phyloP scores from a whole-genome alignment of 2,888 invertebrate species.

The Hypselothyrea guttata region DNA sequence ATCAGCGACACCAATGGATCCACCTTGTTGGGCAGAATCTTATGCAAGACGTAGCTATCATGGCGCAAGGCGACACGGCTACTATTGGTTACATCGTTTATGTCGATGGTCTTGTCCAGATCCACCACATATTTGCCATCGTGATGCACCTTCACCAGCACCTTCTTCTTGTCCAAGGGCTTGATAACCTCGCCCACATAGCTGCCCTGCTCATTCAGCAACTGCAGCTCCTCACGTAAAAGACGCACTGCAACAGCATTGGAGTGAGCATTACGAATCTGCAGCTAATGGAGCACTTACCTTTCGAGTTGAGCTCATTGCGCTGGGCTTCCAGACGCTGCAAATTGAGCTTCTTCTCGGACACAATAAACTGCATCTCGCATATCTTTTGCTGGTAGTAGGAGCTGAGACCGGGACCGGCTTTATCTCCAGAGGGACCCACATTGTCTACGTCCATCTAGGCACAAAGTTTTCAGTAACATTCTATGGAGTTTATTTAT shows the following conservation, averaged over 20 bases:
- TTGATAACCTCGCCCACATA: constrained; percentile 99
- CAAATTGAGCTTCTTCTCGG: constrained; percentile 97
- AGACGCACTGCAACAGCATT: constrained; percentile 87
- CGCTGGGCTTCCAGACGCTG: constrained; percentile 97
- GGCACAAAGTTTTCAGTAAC: no score
- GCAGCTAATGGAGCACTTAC: constrained; percentile 81
- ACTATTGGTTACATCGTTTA: constrained; percentile 97
- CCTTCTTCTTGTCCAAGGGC: constrained; percentile 99
- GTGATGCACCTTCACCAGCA: constrained; percentile 98
- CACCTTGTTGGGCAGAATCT: constrained; percentile 99
- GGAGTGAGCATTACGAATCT: no score
- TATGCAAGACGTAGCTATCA: constrained; percentile 98
- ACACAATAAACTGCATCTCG: constrained; percentile 95
- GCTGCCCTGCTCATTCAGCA: constrained; percentile 98
- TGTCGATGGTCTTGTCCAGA: constrained; percentile 98
- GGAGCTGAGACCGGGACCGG: constrained; percentile 89
- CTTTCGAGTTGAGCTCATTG: constrained; percentile 99
- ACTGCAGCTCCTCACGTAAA: constrained; percentile 97
- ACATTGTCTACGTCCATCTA: constrained; percentile 72
- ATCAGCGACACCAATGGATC: constrained; percentile 99
- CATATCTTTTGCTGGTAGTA: constrained; percentile 99
- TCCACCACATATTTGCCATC: constrained; percentile 99
- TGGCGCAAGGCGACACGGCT: constrained; percentile 98
- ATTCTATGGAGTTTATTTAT: no score
- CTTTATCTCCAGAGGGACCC: constrained; percentile 28